Conservation (phyloP, 2,113 vertebrate species). For the Leptobrachium ailaonicum region DNA sequence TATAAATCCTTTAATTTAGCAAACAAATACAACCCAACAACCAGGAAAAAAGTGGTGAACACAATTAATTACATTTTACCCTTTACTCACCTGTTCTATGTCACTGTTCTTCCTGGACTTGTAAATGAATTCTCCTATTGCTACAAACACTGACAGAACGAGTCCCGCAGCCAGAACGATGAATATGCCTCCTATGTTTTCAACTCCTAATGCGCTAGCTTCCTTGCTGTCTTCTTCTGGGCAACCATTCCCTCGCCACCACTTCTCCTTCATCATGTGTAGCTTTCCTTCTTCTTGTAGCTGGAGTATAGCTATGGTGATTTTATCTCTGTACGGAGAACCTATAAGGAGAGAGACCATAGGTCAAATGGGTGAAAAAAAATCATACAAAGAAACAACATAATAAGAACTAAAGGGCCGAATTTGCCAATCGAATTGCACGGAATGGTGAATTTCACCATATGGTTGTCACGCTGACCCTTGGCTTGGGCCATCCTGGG, state of each 20-base stretch:
- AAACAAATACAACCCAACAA: no score
- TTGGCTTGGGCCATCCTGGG: no score
- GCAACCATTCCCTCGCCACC: slow-evolving; percentile 95
- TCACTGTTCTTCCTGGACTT: slow-evolving; percentile 89
- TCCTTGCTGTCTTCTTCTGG: slow-evolving; percentile 95
- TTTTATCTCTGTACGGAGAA: slow-evolving; percentile 93
- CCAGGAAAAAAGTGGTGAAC: no score
- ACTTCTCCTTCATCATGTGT: slow-evolving; percentile 98
- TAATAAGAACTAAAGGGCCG: no score
- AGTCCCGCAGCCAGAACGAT: slow-evolving; percentile 94
- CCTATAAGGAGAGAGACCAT: slow-evolving; percentile 63
- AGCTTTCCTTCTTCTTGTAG: slow-evolving; percentile 95
- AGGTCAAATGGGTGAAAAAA: no score
- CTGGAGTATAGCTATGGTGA: slow-evolving; percentile 95
- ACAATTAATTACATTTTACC: neutral
- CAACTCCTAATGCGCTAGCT: slow-evolving; percentile 92
- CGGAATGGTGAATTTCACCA: no score
- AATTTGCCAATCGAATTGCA: no score
- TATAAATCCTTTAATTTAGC: no score
- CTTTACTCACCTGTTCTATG: slow-evolving; percentile 87
- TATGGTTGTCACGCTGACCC: no score
- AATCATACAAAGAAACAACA: no score
- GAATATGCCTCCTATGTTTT: slow-evolving; percentile 98
- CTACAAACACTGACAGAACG: slow-evolving; percentile 95
- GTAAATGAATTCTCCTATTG: slow-evolving; percentile 95